phyloP scores from a whole-genome alignment of 2,113 vertebrate species.

The Egretta garzetta region DNA sequence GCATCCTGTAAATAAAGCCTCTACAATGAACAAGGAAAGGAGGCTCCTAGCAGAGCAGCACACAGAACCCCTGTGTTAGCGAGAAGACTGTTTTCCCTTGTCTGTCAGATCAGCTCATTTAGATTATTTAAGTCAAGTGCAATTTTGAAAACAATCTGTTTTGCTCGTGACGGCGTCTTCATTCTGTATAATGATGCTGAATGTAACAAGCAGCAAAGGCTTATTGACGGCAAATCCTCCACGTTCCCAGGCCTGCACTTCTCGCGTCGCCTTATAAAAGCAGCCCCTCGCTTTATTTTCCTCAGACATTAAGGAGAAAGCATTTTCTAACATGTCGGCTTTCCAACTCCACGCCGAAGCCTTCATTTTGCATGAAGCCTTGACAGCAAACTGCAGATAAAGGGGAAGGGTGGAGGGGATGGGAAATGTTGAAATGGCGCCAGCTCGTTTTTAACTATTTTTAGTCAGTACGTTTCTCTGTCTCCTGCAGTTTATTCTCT shows the following conservation, averaged over 20 bases:
- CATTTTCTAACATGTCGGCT: neutral
- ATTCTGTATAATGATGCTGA: neutral
- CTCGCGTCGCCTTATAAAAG: neutral
- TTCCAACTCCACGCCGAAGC: neutral
- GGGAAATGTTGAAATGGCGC: neutral
- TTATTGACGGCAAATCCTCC: neutral
- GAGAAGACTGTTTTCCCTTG: neutral
- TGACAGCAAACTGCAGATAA: conserved; percentile 16
- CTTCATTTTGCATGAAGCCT: neutral
- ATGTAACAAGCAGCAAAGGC: neutral
- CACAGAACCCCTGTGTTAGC: neutral
- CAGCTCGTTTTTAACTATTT: neutral
- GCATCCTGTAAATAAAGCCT: neutral
- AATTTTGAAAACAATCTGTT: conserved; percentile 43
- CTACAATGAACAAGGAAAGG: neutral
- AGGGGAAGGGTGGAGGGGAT: conserved; percentile 11
- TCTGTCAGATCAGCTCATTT: conserved; percentile 42
- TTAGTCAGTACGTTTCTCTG: neutral
- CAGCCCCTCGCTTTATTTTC: neutral
- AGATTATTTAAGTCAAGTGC: conserved; percentile 26
- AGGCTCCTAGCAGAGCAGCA: neutral
- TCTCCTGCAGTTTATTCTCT: neutral
- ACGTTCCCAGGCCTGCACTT: neutral
- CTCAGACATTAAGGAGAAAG: neutral
- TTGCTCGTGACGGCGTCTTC: neutral